Evolutionary conservation across 2,797 vertebrate genomes (phyloP).

Genomic region (Cyclopterus lumpus): DNA sequence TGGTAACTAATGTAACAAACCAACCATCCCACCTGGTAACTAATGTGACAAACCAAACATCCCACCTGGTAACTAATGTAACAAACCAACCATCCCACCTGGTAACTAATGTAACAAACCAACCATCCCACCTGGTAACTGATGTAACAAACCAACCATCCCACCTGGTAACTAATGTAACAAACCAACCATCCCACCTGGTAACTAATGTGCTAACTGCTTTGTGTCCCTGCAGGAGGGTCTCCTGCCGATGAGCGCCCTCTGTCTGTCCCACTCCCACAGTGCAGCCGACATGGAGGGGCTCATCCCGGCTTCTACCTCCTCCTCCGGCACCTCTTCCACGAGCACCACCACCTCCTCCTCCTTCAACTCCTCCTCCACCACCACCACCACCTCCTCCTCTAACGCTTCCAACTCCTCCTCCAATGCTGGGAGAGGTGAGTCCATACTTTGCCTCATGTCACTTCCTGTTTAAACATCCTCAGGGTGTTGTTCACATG

Average conservation of each 20-base stretch:
- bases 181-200: too few species aligned
- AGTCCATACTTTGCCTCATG: constrained; percentile 36
- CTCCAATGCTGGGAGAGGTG: constrained; percentile 84
- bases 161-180: too few species aligned
- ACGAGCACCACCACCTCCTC: constrained; percentile 51
- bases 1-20: too few species aligned
- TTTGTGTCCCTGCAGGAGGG: constrained; percentile 83
- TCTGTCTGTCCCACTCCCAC: constrained; percentile 96
- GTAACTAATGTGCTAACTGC: too few species aligned
- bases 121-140: too few species aligned
- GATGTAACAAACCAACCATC: too few species aligned
- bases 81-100: too few species aligned
- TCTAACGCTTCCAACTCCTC: constrained; percentile 9
- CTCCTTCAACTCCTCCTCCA: constrained; percentile 45
- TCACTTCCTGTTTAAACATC: constrained; percentile 72
- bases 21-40: too few species aligned
- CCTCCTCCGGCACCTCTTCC: constrained; percentile 55
- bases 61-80: too few species aligned
- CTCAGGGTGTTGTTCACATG: constrained; percentile 9
- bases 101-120: too few species aligned
- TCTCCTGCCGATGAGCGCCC: constrained; percentile 92
- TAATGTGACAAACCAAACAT: too few species aligned
- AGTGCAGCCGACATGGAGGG: constrained; percentile 98
- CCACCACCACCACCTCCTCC: constrained; percentile 35
- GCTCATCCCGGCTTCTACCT: constrained; percentile 81